These are phyloP conservation scores for Drosophila biarmipes DNA, from an alignment of 1,140 invertebrate genomes.

Conservation along the genomic window DNA sequence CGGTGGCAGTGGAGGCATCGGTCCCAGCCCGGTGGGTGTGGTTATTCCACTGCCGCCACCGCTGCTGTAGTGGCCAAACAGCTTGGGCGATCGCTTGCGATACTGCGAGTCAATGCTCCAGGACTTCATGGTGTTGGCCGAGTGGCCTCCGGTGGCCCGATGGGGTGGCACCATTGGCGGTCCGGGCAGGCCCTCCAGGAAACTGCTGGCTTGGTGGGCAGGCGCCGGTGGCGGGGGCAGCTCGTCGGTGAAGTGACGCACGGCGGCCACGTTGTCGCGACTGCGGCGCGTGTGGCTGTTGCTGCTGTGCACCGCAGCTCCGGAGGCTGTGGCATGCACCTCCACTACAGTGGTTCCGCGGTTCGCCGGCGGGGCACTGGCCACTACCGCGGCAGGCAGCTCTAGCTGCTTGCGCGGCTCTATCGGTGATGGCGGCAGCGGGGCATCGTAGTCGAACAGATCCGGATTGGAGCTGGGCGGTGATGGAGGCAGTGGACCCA, in stretches of 20 bases:
- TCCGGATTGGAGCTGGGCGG: slow-evolving; percentile 81
- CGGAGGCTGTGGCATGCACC: slow-evolving; percentile 73
- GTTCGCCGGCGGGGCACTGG: slow-evolving; percentile 67
- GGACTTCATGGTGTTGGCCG: slow-evolving; percentile 90
- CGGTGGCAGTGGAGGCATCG: slow-evolving; percentile 84
- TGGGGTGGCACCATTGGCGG: slow-evolving; percentile 90
- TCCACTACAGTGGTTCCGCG: slow-evolving; percentile 68
- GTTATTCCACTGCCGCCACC: slow-evolving; percentile 84
- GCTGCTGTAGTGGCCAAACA: slow-evolving; percentile 71
- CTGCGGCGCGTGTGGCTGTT: slow-evolving; percentile 69
- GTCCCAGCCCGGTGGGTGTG: slow-evolving; percentile 85
- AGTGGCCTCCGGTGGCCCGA: slow-evolving; percentile 84
- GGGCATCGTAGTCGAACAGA: slow-evolving; percentile 86
- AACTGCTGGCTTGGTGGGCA: slow-evolving; percentile 50
- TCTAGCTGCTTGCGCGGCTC: slow-evolving; percentile 63
- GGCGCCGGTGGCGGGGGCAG: slow-evolving; percentile 71
- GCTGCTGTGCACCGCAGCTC: slow-evolving; percentile 59
- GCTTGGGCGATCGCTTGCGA: slow-evolving; percentile 86
- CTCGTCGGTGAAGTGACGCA: slow-evolving; percentile 75
- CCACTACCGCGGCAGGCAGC: slow-evolving; percentile 90
- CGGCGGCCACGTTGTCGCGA: slow-evolving; percentile 68
- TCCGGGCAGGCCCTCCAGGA: slow-evolving; percentile 44
- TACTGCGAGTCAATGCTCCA: slow-evolving; percentile 92
- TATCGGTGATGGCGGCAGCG: slow-evolving; percentile 91
- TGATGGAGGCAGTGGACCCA: slow-evolving; percentile 84